These are phyloP conservation scores for Adelognathus sp. DNA, from an alignment of 2,888 invertebrate genomes.

Conservation along the genomic window DNA sequence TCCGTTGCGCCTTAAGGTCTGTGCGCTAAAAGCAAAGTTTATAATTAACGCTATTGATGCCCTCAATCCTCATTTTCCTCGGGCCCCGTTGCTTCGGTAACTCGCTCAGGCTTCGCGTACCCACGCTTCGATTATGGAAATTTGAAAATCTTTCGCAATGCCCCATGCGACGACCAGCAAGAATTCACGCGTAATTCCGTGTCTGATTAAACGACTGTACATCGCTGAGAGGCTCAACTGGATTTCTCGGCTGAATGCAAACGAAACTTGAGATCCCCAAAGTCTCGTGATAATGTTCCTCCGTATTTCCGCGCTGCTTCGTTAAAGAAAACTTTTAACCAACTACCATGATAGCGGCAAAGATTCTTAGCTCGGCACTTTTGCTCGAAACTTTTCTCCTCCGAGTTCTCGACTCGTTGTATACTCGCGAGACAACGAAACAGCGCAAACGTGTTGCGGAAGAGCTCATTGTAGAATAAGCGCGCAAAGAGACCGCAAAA, in stretches of 20 bases:
- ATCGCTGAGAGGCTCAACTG: background rate
- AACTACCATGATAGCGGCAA: background rate
- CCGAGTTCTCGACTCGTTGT: background rate
- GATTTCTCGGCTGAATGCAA: background rate
- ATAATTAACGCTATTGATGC: constrained; percentile 71
- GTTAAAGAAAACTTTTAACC: constrained; percentile 48
- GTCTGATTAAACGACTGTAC: constrained; percentile 39
- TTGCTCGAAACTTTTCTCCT: constrained; percentile 59
- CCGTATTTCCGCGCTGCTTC: background rate
- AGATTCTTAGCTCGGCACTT: constrained; percentile 37
- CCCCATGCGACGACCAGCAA: constrained; percentile 21
- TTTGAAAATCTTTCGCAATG: background rate
- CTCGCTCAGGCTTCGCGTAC: background rate
- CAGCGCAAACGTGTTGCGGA: too few species aligned
- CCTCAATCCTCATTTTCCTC: constrained; percentile 13
- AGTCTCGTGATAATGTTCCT: background rate
- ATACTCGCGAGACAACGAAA: background rate
- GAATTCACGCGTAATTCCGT: constrained; percentile 42
- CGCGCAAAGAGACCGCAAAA: background rate
- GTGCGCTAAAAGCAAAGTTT: constrained; percentile 68
- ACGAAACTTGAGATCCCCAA: background rate
- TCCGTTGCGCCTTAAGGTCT: constrained; percentile 13
- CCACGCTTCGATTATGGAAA: constrained; percentile 62
- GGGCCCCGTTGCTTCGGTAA: background rate
- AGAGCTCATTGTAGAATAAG: background rate